A percentile compares a stretch with the other conserved stretches of the same genome.
Conservation (phyloP, 2,888 invertebrate genomes). For the Crossocerus cetratus region DNA sequence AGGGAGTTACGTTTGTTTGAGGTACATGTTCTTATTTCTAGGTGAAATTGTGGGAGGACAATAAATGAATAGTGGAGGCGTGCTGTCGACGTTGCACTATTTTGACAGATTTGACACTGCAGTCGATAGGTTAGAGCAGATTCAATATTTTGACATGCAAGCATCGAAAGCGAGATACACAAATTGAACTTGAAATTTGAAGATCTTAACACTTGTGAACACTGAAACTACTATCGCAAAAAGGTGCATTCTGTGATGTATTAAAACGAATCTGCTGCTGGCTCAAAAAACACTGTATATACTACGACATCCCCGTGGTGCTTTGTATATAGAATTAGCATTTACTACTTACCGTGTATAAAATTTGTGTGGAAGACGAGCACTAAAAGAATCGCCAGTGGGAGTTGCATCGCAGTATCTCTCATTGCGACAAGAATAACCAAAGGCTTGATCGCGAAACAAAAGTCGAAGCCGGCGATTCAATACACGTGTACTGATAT, state of each 20-base stretch:
- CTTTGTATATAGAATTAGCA: neutral
- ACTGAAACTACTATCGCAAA: neutral
- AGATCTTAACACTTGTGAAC: neutral
- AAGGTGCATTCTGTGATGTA: neutral
- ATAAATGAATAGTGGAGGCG: neutral
- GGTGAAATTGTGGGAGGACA: neutral
- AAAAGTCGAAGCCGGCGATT: conserved; percentile 20
- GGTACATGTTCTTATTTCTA: neutral
- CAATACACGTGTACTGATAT: conserved; percentile 35
- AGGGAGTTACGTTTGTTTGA: neutral
- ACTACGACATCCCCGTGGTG: conserved; percentile 8
- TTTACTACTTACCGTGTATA: conserved; percentile 14
- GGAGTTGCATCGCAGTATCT: conserved; percentile 16
- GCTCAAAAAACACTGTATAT: neutral
- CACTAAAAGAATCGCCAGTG: conserved; percentile 20
- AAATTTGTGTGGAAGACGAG: conserved; percentile 26
- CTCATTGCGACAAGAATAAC: conserved; percentile 26
- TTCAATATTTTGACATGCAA: neutral
- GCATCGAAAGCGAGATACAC: neutral
- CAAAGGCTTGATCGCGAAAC: conserved; percentile 12
- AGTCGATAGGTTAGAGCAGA: neutral
- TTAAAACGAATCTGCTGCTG: neutral
- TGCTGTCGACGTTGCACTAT: neutral
- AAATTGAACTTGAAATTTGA: neutral
- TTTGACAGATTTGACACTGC: conserved; percentile 3